These are phyloP conservation scores for Dasypogon diadema DNA, from an alignment of 2,888 invertebrate species.

Conservation along the genomic window DNA sequence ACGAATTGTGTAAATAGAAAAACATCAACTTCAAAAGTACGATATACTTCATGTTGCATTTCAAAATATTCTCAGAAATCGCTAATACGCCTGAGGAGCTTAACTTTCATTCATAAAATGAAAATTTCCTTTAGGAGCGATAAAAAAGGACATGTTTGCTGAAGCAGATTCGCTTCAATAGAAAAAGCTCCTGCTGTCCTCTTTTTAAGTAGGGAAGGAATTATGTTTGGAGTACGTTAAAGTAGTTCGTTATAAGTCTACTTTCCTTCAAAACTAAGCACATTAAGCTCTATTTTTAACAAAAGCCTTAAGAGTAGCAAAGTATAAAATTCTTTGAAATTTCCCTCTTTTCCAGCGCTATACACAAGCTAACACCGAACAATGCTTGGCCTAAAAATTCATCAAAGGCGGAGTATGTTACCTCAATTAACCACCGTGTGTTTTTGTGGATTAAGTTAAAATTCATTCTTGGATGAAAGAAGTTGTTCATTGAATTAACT, in stretches of 20 bases:
- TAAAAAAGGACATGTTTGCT: constrained; percentile 41
- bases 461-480: neutral
- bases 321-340: constrained; percentile 26
- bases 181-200: constrained; percentile 12
- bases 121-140: constrained; percentile 21
- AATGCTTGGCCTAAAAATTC: constrained; percentile 39
- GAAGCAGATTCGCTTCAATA: constrained; percentile 29
- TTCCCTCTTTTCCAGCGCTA: constrained; percentile 7
- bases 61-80: constrained; percentile 25
- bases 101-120: constrained; percentile 33
- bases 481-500: neutral
- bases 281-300: constrained; percentile 36
- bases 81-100: constrained; percentile 38
- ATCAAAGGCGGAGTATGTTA: constrained; percentile 26
- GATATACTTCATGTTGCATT: constrained; percentile 12
- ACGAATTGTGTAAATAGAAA: neutral
- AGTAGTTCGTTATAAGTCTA: constrained; percentile 41
- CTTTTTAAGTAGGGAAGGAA: constrained; percentile 36
- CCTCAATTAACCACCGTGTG: constrained; percentile 35
- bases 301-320: constrained; percentile 28
- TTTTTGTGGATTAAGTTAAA: constrained; percentile 38
- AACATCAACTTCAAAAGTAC: neutral
- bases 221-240: constrained; percentile 42
- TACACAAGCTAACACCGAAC: constrained; percentile 6
- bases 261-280: constrained; percentile 37